A percentile compares a stretch with the other conserved stretches of the same genome.
Conservation (phyloP, 2,113 vertebrate genomes). For the Scartelaos histophorus region DNA sequence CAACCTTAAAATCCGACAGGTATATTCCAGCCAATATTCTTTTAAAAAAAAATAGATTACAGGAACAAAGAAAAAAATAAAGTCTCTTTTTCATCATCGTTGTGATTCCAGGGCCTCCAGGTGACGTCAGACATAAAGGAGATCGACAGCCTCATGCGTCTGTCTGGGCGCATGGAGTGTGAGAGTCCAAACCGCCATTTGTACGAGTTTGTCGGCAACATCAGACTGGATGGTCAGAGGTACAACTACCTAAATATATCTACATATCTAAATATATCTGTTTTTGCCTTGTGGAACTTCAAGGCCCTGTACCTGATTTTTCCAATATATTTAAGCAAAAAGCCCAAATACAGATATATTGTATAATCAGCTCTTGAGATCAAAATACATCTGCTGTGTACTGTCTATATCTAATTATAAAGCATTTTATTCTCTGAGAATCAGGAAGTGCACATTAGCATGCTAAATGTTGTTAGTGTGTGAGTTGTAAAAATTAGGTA, state of each 20-base stretch:
- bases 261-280: not conserved
- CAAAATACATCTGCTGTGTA: too few species aligned
- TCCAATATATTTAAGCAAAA: too few species aligned
- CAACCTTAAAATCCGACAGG: conserved; percentile 98
- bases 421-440: too few species aligned
- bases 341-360: too few species aligned
- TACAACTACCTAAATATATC: conserved; percentile 43
- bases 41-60: not conserved
- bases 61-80: not conserved
- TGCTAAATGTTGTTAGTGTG: too few species aligned
- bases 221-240: conserved; percentile 90
- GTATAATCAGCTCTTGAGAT: too few species aligned
- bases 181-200: conserved; percentile 96
- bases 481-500: too few species aligned
- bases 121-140: conserved; percentile 91
- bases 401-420: too few species aligned
- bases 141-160: conserved; percentile 86
- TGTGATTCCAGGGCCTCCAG: conserved; percentile 84
- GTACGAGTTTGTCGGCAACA: conserved; percentile 97
- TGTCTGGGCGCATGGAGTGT: conserved; percentile 93
- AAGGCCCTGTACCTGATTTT: too few species aligned
- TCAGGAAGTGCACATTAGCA: too few species aligned
- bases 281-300: too few species aligned
- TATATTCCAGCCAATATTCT: conserved; percentile 48
- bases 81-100: not conserved